Conservation (phyloP, 2,113 vertebrate genomes). For the Dolichallabes microphthalmus region DNA sequence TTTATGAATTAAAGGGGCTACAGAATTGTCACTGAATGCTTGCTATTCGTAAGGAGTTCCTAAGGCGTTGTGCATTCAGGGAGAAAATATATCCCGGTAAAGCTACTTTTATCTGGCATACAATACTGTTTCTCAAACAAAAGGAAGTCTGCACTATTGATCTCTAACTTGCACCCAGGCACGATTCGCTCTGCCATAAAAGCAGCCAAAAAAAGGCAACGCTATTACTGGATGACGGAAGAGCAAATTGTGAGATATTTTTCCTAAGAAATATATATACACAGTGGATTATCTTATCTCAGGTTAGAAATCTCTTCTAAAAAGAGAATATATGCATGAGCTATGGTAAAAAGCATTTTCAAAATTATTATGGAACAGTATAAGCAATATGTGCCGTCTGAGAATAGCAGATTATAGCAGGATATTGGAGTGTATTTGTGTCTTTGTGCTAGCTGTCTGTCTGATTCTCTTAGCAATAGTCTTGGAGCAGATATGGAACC, state of each 20-base stretch:
- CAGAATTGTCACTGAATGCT: neutral
- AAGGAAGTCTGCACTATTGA: conserved; percentile 41
- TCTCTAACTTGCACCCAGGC: conserved; percentile 36
- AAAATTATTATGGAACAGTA: neutral
- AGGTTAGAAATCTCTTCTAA: conserved; percentile 32
- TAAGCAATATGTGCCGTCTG: conserved; percentile 1
- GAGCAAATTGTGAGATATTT: conserved; percentile 31
- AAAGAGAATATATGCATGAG: conserved; percentile 51
- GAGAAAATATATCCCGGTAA: conserved; percentile 17
- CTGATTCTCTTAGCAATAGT: neutral
- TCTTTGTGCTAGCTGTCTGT: conserved; percentile 8
- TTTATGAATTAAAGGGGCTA: neutral
- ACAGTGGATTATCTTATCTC: conserved; percentile 17
- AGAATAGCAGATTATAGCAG: conserved; percentile 17
- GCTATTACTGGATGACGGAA: conserved; percentile 5
- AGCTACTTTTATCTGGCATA: conserved; percentile 39
- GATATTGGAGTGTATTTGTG: conserved; percentile 9
- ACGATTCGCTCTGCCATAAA: conserved; percentile 10
- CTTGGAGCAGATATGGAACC: neutral
- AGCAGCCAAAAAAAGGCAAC: conserved; percentile 16
- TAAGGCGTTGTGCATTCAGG: conserved; percentile 22
- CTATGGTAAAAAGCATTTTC: conserved; percentile 4
- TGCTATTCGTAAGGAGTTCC: neutral
- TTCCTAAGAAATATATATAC: conserved; percentile 24
- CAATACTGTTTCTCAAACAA: conserved; percentile 18